phyloP scores from a whole-genome alignment of 1,140 invertebrate species.

The Acromyrmex echinatior region DNA sequence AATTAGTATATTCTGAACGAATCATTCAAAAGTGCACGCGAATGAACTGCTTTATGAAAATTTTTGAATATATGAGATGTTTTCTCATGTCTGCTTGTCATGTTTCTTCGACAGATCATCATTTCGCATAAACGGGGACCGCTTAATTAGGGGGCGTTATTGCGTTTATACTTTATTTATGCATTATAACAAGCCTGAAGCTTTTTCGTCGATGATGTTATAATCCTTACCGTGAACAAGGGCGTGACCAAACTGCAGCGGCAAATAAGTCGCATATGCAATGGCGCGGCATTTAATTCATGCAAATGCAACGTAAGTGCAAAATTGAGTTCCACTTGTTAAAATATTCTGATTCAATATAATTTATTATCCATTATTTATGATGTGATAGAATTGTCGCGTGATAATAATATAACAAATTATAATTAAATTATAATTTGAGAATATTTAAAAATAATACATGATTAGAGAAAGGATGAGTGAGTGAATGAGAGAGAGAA shows the following conservation, averaged over 20 bases:
- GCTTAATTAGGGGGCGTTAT: constrained; percentile 64
- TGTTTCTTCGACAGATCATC: constrained; percentile 33
- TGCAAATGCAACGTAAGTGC: constrained; percentile 18
- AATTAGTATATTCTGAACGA: neutral
- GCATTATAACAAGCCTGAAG: constrained; percentile 63
- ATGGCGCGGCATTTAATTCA: constrained; percentile 68
- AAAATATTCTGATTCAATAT: neutral
- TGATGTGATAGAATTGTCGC: neutral
- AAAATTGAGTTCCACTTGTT: neutral
- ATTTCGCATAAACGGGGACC: neutral
- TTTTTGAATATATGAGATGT: neutral
- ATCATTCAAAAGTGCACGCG: neutral
- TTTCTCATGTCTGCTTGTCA: neutral
- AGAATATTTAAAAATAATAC: neutral
- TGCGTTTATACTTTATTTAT: constrained; percentile 51
- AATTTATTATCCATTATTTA: neutral
- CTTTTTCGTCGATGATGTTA: constrained; percentile 72
- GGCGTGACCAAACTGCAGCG: constrained; percentile 66
- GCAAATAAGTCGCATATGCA: constrained; percentile 58
- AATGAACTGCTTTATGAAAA: neutral
- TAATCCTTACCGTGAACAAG: constrained; percentile 72
- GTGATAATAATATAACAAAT: neutral
- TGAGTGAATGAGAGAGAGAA: no score
- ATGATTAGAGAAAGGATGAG: neutral
- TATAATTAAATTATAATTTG: constrained; percentile 1